phyloP scores from a whole-genome alignment of 2,797 vertebrate species.

The Pipistrellus pipistrellus region DNA sequence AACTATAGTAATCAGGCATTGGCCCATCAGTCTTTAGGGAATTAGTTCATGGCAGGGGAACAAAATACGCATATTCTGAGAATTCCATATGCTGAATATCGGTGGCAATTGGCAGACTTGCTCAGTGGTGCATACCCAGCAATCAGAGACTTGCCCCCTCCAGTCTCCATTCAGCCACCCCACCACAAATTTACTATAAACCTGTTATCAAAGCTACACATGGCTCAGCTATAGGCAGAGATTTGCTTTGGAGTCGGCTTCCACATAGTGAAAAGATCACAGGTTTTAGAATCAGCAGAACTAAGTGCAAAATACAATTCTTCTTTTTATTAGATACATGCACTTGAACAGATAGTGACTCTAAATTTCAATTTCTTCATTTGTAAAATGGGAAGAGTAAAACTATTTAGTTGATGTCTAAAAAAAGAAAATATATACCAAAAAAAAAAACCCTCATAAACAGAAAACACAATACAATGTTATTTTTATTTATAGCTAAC shows the following conservation, averaged over 20 bases:
- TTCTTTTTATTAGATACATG: neutral
- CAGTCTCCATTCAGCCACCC: neutral
- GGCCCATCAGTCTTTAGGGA: neutral
- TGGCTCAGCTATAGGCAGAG: neutral
- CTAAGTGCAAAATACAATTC: neutral
- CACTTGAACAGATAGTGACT: neutral
- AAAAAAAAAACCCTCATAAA: constrained; percentile 34
- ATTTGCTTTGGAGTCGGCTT: neutral
- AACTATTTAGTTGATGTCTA: constrained; percentile 42
- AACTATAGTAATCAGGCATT: neutral
- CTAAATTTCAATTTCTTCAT: constrained; percentile 54
- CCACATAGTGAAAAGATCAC: neutral
- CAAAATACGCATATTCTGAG: constrained; percentile 26
- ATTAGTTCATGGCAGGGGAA: neutral
- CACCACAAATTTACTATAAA: neutral
- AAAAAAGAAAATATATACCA: constrained; percentile 27
- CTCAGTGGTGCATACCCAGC: neutral
- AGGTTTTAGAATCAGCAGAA: neutral
- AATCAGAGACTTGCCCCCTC: neutral
- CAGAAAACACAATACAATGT: neutral
- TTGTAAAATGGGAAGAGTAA: constrained; percentile 59
- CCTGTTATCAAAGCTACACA: neutral
- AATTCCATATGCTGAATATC: constrained; percentile 18
- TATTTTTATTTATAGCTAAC: constrained; percentile 34
- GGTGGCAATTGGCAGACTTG: neutral